A percentile compares a stretch with the other conserved stretches of the same genome.
phyloP scores from a whole-genome alignment of 2,113 vertebrate species.

The Eclectus roratus region DNA sequence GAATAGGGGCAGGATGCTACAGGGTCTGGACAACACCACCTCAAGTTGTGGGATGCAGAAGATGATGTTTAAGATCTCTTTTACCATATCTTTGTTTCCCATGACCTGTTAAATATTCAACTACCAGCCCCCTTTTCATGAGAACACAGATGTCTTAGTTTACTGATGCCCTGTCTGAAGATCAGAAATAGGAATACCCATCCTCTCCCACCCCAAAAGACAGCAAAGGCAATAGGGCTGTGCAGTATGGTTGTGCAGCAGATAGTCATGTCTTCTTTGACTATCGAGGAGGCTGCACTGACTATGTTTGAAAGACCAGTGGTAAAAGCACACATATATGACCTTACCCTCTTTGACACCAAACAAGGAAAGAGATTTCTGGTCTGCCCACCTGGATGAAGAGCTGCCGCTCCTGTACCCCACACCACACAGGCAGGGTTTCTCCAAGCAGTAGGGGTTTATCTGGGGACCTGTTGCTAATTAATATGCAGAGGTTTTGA shows the following conservation, averaged over 20 bases:
- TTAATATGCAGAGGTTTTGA: background rate
- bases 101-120: background rate
- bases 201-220: background rate
- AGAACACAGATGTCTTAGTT: background rate
- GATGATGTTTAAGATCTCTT: background rate
- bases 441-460: background rate
- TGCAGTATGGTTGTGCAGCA: background rate
- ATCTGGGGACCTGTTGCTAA: background rate
- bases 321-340: background rate
- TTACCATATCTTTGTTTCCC: background rate
- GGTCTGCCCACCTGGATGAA: background rate
- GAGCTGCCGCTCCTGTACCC: fast-evolving
- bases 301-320: background rate
- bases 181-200: background rate
- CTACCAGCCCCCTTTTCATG: background rate
- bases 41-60: background rate
- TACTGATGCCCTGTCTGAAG: background rate
- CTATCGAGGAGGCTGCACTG: no score
- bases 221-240: background rate
- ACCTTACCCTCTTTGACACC: background rate
- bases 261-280: fast-evolving
- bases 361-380: background rate
- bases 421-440: fast-evolving
- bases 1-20: background rate
- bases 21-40: background rate